These are phyloP conservation scores for Eristalis tenax DNA, from an alignment of 2,888 invertebrate species.

Conservation along the genomic window DNA sequence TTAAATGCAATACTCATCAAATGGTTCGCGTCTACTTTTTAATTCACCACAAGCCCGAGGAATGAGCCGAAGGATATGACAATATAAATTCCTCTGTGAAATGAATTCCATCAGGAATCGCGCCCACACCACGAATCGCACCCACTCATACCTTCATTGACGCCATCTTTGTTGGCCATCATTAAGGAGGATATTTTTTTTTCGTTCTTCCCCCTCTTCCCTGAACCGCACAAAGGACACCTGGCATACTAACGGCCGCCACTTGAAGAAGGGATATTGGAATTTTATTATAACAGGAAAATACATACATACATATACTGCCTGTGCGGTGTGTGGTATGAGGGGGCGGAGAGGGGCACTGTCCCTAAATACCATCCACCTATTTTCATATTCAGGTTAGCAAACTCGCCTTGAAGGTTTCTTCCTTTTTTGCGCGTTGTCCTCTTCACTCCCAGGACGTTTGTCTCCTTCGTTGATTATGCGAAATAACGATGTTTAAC, in stretches of 20 bases:
- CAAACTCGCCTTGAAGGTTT: constrained; percentile 49
- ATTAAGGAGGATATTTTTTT: constrained; percentile 28
- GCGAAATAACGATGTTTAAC: constrained; percentile 52
- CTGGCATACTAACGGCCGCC: constrained; percentile 10
- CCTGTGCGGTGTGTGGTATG: neutral
- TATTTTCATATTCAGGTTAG: constrained; percentile 39
- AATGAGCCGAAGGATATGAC: constrained; percentile 1
- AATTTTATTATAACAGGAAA: constrained; percentile 38
- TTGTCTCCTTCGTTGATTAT: constrained; percentile 37
- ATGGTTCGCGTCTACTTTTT: neutral
- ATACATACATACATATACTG: neutral
- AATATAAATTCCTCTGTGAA: constrained; percentile 33
- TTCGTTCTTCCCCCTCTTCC: neutral
- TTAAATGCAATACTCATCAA: neutral
- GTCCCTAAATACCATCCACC: constrained; percentile 25
- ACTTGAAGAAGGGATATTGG: constrained; percentile 24
- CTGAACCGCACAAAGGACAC: constrained; percentile 24
- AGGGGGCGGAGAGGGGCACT: neutral
- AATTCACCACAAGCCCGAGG: neutral
- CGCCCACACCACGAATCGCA: neutral
- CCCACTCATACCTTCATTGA: neutral
- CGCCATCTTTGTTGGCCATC: neutral
- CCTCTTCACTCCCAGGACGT: neutral
- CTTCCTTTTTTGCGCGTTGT: constrained; percentile 2
- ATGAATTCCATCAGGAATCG: constrained; percentile 12